Evolutionary conservation across 2,797 vertebrate genomes (phyloP).

Genomic region (Rallus crepitans): DNA sequence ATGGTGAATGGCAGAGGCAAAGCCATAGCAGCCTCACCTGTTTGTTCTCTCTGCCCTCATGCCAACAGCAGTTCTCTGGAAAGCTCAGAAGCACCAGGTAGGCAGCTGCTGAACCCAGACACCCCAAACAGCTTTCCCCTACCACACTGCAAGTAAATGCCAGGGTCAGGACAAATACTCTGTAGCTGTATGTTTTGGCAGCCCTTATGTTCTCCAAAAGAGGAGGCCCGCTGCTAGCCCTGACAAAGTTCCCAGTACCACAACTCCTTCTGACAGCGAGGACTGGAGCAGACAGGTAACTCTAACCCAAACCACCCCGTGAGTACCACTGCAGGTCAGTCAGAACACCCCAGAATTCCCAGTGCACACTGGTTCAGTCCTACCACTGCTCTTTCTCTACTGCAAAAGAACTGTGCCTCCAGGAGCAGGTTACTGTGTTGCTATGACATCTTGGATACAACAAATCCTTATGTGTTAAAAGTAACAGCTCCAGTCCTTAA

Average conservation of each 20-base stretch:
- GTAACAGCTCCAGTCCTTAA: not conserved
- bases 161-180: not conserved
- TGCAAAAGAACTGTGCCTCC: not conserved
- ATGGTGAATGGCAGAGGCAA: not conserved
- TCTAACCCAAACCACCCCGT: not conserved
- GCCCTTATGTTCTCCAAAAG: not conserved
- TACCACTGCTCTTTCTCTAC: not conserved
- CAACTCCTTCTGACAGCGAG: not conserved
- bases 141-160: not conserved
- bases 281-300: not conserved
- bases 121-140: not conserved
- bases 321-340: not conserved
- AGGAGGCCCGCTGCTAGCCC: not conserved
- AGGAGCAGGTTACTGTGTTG: not conserved
- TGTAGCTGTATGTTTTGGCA: not conserved
- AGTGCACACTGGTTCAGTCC: accelerated
- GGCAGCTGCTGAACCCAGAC: not conserved
- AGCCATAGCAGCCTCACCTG: not conserved
- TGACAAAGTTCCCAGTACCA: not conserved
- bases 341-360: not conserved
- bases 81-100: not conserved
- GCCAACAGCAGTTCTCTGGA: not conserved
- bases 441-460: not conserved
- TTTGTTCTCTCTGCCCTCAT: not conserved
- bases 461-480: not conserved